phyloP scores from a whole-genome alignment of 1,140 invertebrate species.

The Conopomorpha cramerella region DNA sequence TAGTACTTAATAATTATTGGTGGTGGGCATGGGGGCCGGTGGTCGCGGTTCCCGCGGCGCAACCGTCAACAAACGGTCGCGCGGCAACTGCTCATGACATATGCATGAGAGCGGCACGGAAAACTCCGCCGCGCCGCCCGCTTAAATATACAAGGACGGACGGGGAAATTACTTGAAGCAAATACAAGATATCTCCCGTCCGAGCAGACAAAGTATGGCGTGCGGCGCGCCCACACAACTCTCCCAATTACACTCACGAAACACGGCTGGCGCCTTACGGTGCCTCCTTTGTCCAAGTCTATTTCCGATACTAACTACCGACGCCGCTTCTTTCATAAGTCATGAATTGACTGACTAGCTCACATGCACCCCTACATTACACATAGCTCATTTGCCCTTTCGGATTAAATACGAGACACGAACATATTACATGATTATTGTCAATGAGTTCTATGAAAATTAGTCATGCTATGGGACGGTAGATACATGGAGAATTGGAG shows the following conservation, averaged over 20 bases:
- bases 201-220: slow-evolving; percentile 22
- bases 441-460: too few species aligned
- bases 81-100: slow-evolving; percentile 55
- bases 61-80: slow-evolving; percentile 57
- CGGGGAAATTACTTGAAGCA: slow-evolving; percentile 49
- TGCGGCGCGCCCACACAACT: slow-evolving; percentile 33
- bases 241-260: slow-evolving; percentile 52
- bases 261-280: slow-evolving; percentile 19
- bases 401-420: too few species aligned
- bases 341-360: too few species aligned
- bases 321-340: slow-evolving; percentile 34
- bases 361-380: too few species aligned
- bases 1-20: slow-evolving; percentile 52
- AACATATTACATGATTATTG: too few species aligned
- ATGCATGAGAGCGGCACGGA: slow-evolving; percentile 50
- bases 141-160: slow-evolving; percentile 54
- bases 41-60: slow-evolving; percentile 40
- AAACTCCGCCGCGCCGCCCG: slow-evolving; percentile 21
- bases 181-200: slow-evolving; percentile 44
- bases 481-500: too few species aligned
- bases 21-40: slow-evolving; percentile 29
- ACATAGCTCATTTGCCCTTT: too few species aligned
- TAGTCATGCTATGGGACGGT: too few species aligned
- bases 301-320: slow-evolving; percentile 35
- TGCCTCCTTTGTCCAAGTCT: slow-evolving; percentile 27